Base-by-base conservation (phyloP, 2,113 vertebrate genomes). In the Vimba vimba region DNA sequence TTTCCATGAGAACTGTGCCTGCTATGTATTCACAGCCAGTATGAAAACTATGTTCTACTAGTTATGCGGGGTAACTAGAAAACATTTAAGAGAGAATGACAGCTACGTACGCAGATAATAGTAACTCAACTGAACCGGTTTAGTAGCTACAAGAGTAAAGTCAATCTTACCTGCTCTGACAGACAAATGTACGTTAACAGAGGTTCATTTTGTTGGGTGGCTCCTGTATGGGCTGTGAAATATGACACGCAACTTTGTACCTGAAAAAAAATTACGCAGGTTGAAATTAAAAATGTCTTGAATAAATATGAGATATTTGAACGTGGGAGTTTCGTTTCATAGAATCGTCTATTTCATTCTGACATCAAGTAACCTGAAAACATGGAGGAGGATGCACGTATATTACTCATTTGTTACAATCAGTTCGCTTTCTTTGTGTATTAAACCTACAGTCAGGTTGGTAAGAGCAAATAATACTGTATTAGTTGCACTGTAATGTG, bases 1-100 rank as follows among this genome's bases (percentile, higher is more conserved):
- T 89, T 89, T 89, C 88, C 88, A 89, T 89, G 88, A 89, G 88
- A 89, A 89, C 88, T 17, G 83, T 47, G 76, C 60, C 60, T 85
- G 60, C 75, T 71, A 81, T 81, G 87, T 81, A 80, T 74, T 78
- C 47, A 50, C 39, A 85, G 83, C 30, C 75, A 75, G 17, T 79
- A 79, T 87, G 83, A 81, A 87, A 83, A 87, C 82, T 83, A 83
- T 83, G 82, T 87, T 60, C 83, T 77, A 17, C 75, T 55, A 55
- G 74, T 81, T 64, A 66, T 50, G 25, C 11, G 62, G 39, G 50
- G n/a, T 66, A 17, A 71, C 66, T 12, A 62, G n/a, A 59, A 50
- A 19, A 64, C 74, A 79, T 88, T 69, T 33, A 52, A 69, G 6
- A 82, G 1, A 12, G 13, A 39, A 23, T 15, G 7, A 6, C n/a